phyloP scores from a whole-genome alignment of 2,888 invertebrate species.

The Heliconius charithonia region DNA sequence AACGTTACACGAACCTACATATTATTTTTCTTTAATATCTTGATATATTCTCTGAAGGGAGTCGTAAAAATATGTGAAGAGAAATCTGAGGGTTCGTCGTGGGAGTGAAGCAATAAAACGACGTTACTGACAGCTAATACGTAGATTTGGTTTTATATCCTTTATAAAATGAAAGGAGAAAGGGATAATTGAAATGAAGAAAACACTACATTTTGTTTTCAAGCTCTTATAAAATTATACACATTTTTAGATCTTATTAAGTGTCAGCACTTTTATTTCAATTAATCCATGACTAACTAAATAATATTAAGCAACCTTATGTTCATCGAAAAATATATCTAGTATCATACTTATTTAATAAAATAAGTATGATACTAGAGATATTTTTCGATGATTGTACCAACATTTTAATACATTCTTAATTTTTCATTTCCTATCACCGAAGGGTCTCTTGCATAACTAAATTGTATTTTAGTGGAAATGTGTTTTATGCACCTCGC shows the following conservation, averaged over 20 bases:
- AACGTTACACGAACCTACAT: background rate
- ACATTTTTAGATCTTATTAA: background rate
- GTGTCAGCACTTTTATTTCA: background rate
- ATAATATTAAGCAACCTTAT: too few relatives aligned
- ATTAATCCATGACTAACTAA: too few relatives aligned
- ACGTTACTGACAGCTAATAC: background rate
- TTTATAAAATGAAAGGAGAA: background rate
- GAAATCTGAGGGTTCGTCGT: background rate
- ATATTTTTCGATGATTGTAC: too few relatives aligned
- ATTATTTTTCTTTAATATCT: background rate
- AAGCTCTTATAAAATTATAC: background rate
- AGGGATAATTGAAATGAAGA: background rate
- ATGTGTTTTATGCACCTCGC: too few relatives aligned
- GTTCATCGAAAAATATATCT: background rate
- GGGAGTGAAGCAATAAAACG: background rate
- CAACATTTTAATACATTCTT: background rate
- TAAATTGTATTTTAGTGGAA: background rate
- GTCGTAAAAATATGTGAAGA: background rate
- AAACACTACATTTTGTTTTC: background rate
- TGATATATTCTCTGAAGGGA: background rate
- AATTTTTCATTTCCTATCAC: background rate
- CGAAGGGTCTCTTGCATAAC: background rate
- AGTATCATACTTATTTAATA: background rate
- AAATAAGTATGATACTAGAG: too few relatives aligned
- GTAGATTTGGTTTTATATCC: background rate